phyloP scores from a whole-genome alignment of 2,797 vertebrate genomes.

The Hypotaenidia philippensis region DNA sequence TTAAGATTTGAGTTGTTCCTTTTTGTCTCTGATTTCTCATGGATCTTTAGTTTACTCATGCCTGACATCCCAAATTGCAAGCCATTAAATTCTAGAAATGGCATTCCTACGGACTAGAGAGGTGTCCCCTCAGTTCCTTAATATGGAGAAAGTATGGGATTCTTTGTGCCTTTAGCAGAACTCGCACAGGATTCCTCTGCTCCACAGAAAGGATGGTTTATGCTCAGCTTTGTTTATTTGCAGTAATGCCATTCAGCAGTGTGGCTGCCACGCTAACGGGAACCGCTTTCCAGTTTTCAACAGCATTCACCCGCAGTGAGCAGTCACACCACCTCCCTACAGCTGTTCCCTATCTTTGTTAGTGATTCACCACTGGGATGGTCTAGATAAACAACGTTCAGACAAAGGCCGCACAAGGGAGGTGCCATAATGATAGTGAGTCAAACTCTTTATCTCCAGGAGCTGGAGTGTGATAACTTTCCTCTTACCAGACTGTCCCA shows the following conservation, averaged over 20 bases:
- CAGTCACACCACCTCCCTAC: background rate
- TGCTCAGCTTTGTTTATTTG: background rate
- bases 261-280: background rate
- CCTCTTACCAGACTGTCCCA: conserved; percentile 95
- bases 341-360: background rate
- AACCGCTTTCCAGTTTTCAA: background rate
- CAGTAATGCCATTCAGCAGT: background rate
- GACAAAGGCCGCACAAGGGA: background rate
- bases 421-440: background rate
- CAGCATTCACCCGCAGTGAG: background rate
- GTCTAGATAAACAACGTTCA: conserved; percentile 4
- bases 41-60: background rate
- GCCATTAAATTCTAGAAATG: background rate
- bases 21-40: background rate
- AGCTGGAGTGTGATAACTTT: background rate
- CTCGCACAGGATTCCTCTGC: background rate
- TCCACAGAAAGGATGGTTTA: background rate
- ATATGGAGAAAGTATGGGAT: background rate
- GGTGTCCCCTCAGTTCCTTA: background rate
- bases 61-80: background rate
- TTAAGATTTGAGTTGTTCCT: background rate
- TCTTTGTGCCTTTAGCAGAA: background rate
- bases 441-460: background rate
- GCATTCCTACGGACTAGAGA: background rate
- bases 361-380: background rate